A percentile compares a stretch with the other conserved stretches of the same genome.
Evolutionary conservation across 2,888 invertebrate genomes (phyloP).

Genomic region (Clivina fossor): DNA sequence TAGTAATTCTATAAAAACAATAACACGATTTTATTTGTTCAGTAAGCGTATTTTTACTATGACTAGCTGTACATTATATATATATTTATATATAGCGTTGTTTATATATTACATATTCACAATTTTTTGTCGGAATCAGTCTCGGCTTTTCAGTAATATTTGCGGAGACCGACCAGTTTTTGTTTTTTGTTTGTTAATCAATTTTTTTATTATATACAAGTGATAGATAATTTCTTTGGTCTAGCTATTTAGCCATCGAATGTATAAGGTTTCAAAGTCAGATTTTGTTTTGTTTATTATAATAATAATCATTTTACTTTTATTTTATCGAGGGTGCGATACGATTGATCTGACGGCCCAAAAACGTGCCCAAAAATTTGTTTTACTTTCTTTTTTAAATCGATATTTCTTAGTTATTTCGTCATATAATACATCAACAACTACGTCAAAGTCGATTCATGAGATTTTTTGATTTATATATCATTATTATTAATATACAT

Average conservation of each 20-base stretch:
- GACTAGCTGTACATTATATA: conserved; percentile 56
- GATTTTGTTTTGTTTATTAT: conserved; percentile 6
- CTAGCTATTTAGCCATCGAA: conserved; percentile 50
- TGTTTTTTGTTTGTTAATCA: conserved; percentile 45
- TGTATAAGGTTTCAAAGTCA: conserved; percentile 33
- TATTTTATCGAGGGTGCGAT: conserved; percentile 28
- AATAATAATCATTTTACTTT: conserved; percentile 6
- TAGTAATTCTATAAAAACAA: conserved; percentile 55
- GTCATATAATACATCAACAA: not conserved
- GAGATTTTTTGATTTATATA: conserved; percentile 1
- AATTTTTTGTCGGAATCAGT: conserved; percentile 49
- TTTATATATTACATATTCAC: conserved; percentile 53
- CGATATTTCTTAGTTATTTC: too few relatives aligned
- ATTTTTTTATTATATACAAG: conserved; percentile 49
- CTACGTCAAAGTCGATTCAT: not conserved
- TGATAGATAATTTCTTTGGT: conserved; percentile 55
- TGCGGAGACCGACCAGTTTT: conserved; percentile 35
- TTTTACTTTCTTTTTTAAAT: too few relatives aligned
- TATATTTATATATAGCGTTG: conserved; percentile 49
- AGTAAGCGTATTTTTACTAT: conserved; percentile 56
- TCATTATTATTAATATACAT: not conserved
- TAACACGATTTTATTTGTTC: conserved; percentile 55
- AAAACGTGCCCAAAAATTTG: conserved; percentile 10
- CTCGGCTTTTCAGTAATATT: conserved; percentile 39
- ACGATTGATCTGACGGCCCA: conserved; percentile 21